Evolutionary conservation across 1,140 invertebrate species (phyloP), one percentile per base, ranked within the genome.

Genomic region (Bradynema listronoti): DNA sequence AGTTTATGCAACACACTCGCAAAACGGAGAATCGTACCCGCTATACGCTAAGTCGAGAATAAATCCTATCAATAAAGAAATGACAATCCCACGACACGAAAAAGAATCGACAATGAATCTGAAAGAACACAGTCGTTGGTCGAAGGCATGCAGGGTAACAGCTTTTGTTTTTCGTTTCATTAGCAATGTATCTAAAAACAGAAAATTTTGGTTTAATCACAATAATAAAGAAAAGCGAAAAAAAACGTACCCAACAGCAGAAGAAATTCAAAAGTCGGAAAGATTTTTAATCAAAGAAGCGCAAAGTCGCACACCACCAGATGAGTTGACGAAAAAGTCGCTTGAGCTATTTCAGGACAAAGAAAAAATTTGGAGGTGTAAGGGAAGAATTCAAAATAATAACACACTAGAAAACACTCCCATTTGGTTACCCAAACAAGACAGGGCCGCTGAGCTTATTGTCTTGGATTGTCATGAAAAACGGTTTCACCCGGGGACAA

Each of bases 341-440:
- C 45, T 62, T 2, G 25, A 33, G 5, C 1, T 61, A 25, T 61
- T 30, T 7, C 2, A 65, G 1, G 58, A 61, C 14, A 27, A 61
- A 3, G 14, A 29, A 5, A 41, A 36, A 56, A 53, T 63, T 50
- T 0, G n/a, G 34, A 3, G 58, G 36, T 25, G 61, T 16, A 63
- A 16, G 5, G 22, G 58, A 6, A 19, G 43, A 25, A 27, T 54
- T 7, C 9, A 62, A 2, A 14, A 49, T 29, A 32, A 19, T 16
- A 19, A 14, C 11, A 24, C 16, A 5, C 27, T n/a, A 4, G 24
- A 56, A 6, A 58, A 4, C 25, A 29, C 30, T 4, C 61, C 46
- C 2, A 66, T 58, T 11, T 66, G 29, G 1, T 49, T 63, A 3
- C 61, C 61, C 16, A 30, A 42, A 6, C 5, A 61, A 2, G 24